Evolutionary conservation across 2,888 invertebrate genomes (phyloP).

Genomic region (Alitta virens): DNA sequence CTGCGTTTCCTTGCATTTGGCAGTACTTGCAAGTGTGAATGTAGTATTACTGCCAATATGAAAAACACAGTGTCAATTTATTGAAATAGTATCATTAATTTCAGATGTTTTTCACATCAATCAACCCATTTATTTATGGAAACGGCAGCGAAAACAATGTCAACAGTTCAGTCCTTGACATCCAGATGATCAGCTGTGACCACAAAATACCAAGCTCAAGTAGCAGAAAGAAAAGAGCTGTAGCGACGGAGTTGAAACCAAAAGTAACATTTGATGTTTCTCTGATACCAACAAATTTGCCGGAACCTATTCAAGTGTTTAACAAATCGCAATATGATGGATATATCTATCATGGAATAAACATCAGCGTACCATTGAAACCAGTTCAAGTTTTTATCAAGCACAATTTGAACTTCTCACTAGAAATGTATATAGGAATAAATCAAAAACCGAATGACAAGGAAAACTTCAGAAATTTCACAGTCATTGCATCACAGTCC

Average conservation of each 20-base stretch:
- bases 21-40: no score
- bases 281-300: not conserved
- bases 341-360: not conserved
- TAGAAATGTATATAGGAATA: no score
- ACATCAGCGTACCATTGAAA: not conserved
- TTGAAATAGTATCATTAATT: not conserved
- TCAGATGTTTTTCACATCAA: not conserved
- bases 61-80: no score
- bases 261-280: not conserved
- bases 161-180: not conserved
- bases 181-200: not conserved
- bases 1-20: no score
- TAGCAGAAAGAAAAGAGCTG: not conserved
- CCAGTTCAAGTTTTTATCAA: not conserved
- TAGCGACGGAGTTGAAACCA: not conserved
- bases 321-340: not conserved
- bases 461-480: no score
- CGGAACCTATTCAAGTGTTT: not conserved
- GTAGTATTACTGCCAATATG: no score
- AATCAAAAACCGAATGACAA: no score
- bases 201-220: not conserved
- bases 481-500: no score
- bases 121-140: conserved; percentile 1
- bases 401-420: no score
- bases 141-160: not conserved